A percentile compares a stretch with the other conserved stretches of the same genome.
Conservation (phyloP, 2,888 invertebrate genomes). For the Fabriciana adippe region DNA sequence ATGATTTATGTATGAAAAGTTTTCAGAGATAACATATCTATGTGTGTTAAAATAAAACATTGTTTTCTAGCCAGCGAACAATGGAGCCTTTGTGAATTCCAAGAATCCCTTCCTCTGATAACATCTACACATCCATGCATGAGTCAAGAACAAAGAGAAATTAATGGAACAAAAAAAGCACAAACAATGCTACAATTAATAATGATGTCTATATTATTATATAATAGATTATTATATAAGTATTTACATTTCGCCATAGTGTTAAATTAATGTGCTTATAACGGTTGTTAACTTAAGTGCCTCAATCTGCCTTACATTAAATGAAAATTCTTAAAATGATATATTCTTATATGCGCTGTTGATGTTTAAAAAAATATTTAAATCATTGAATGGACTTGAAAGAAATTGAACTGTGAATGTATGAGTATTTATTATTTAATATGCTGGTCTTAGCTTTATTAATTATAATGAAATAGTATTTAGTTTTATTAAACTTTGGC, state of each 20-base stretch:
- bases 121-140: slow-evolving; percentile 44
- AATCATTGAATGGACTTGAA: slow-evolving; percentile 40
- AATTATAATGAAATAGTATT: slow-evolving; percentile 53
- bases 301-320: slow-evolving; percentile 63
- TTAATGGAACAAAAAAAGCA: slow-evolving; percentile 68
- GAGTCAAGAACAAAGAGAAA: slow-evolving; percentile 61
- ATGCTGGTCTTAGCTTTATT: slow-evolving; percentile 72
- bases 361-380: slow-evolving; percentile 45
- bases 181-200: slow-evolving; percentile 73
- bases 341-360: slow-evolving; percentile 47
- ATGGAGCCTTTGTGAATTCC: slow-evolving; percentile 67
- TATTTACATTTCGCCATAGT: slow-evolving; percentile 61
- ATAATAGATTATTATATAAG: slow-evolving; percentile 51
- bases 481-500: slow-evolving; percentile 41
- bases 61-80: slow-evolving; percentile 54
- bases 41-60: slow-evolving; percentile 34
- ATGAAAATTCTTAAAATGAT: slow-evolving; percentile 47
- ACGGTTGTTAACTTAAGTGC: slow-evolving; percentile 58
- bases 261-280: slow-evolving; percentile 40
- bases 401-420: slow-evolving; percentile 48
- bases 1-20: slow-evolving; percentile 38
- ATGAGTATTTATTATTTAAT: slow-evolving; percentile 45
- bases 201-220: slow-evolving; percentile 53
- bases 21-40: slow-evolving; percentile 24
- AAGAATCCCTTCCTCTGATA: slow-evolving; percentile 78